These are phyloP conservation scores for Chascanopsetta lugubris DNA, from an alignment of 2,113 vertebrate genomes.

Conservation along the genomic window DNA sequence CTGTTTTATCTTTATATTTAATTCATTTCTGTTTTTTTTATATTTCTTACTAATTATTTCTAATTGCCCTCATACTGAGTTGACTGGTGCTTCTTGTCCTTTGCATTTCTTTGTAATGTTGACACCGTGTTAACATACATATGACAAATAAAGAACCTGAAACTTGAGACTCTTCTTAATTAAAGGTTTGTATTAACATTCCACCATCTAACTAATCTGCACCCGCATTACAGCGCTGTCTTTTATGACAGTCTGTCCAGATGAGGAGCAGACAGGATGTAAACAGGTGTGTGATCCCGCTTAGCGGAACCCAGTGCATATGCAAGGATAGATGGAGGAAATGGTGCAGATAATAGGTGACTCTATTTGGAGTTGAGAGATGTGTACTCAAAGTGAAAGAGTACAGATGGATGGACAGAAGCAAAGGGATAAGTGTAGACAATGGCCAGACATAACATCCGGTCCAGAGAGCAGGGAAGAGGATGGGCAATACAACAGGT, in stretches of 20 bases:
- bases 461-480: slow-evolving; percentile 42
- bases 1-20: no score
- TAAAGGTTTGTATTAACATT: no score
- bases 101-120: no score
- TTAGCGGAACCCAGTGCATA: slow-evolving; percentile 35
- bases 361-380: slow-evolving; percentile 71
- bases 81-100: no score
- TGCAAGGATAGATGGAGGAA: slow-evolving; percentile 52
- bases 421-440: slow-evolving; percentile 68
- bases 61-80: no score
- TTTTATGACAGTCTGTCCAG: slow-evolving; percentile 27
- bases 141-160: no score
- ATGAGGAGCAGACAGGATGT: slow-evolving; percentile 18
- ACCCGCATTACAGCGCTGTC: slow-evolving; percentile 23
- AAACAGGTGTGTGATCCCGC: slow-evolving; percentile 47
- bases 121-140: no score
- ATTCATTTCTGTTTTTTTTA: no score
- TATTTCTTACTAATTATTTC: no score
- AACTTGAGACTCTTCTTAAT: no score
- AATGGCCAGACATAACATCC: slow-evolving; percentile 74
- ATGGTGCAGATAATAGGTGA: slow-evolving; percentile 58
- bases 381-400: slow-evolving; percentile 62
- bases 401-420: slow-evolving; percentile 66
- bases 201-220: slow-evolving; percentile 12
- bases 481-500: slow-evolving; percentile 39